A percentile compares a stretch with the other conserved stretches of the same genome.
These are phyloP conservation scores for Oscheius sp. DNA, from an alignment of 1,140 invertebrate species.

Conservation along the genomic window DNA sequence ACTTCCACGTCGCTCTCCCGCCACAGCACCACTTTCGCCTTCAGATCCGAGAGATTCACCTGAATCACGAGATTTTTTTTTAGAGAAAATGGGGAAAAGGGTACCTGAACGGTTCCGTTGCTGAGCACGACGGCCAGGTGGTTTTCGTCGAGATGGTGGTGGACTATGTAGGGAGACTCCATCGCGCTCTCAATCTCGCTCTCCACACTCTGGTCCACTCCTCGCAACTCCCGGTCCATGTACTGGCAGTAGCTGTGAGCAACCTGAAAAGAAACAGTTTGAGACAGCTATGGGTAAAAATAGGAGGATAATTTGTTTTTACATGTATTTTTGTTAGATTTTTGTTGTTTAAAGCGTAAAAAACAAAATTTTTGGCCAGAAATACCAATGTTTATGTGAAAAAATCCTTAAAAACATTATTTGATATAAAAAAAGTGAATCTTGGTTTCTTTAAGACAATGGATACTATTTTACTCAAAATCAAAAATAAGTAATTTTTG, in stretches of 20 bases:
- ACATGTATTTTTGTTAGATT: too few species aligned
- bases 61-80: not conserved
- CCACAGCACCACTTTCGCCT: constrained; percentile 2
- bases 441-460: too few species aligned
- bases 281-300: not conserved
- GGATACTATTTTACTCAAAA: too few species aligned
- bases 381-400: too few species aligned
- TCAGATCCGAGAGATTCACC: not conserved
- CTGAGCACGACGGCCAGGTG: not conserved
- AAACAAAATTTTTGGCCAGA: too few species aligned
- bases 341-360: too few species aligned
- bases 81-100: not conserved
- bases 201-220: not conserved
- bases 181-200: too few species aligned
- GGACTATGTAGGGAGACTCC: not conserved
- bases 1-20: not conserved
- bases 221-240: constrained; percentile 6
- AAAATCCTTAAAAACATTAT: too few species aligned
- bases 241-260: not conserved
- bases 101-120: not conserved
- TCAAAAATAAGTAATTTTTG: too few species aligned
- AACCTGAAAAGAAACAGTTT: not conserved
- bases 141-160: not conserved
- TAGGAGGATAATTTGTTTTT: too few species aligned
- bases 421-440: too few species aligned